A percentile compares a stretch with the other conserved stretches of the same genome.
Evolutionary conservation across 2,888 invertebrate genomes (phyloP).

Genomic region (Campoletis raptor): DNA sequence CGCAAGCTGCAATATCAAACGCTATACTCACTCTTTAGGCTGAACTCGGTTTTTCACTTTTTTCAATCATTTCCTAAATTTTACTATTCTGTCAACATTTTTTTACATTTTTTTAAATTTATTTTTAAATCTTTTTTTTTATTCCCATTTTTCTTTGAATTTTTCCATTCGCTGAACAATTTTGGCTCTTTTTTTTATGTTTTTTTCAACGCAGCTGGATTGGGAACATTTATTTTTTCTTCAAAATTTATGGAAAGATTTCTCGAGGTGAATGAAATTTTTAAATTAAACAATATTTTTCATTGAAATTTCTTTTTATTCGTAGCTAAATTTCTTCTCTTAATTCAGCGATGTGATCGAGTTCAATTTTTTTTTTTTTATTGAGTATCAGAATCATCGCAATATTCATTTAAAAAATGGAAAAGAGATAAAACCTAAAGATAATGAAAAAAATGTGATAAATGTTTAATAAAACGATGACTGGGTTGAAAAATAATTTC

Average conservation of each 20-base stretch:
- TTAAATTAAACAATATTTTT: no score
- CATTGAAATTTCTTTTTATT: neutral
- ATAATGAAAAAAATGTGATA: neutral
- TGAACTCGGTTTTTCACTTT: slow-evolving; percentile 59
- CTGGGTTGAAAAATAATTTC: slow-evolving; percentile 4
- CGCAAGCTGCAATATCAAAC: slow-evolving; percentile 88
- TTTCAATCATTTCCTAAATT: neutral
- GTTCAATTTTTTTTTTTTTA: neutral
- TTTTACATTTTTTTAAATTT: neutral
- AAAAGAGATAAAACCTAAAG: neutral
- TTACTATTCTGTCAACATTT: neutral
- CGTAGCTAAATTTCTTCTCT: neutral
- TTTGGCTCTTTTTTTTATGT: no score
- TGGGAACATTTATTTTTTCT: no score
- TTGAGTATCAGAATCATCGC: neutral
- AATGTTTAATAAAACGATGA: neutral
- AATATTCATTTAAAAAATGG: neutral
- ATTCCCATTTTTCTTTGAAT: no score
- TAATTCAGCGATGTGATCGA: neutral
- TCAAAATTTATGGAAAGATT: no score
- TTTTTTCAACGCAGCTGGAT: no score
- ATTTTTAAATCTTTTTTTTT: no score
- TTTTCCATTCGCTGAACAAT: no score
- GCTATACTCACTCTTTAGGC: slow-evolving; percentile 85
- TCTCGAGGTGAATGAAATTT: no score